Evolutionary conservation across 1,140 invertebrate species (phyloP).

Genomic region (Lamellibrachia luymesi): DNA sequence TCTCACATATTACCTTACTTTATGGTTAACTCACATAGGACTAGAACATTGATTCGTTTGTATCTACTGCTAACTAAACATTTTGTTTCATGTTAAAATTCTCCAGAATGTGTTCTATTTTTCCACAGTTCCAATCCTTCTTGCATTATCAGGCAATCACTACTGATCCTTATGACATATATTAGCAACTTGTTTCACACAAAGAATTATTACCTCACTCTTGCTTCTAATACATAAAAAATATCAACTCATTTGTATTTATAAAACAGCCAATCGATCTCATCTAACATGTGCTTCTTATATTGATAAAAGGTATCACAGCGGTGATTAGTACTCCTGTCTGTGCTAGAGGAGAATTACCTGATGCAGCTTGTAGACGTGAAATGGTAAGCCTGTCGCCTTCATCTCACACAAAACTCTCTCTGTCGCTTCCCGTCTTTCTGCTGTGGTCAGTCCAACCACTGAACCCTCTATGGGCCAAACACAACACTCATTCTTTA

Average conservation of each 20-base stretch:
- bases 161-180: not conserved
- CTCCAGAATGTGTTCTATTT: too few relatives aligned
- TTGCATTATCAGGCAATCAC: too few relatives aligned
- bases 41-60: too few relatives aligned
- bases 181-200: not conserved
- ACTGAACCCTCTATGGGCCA: not conserved
- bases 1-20: too few relatives aligned
- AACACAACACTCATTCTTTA: not conserved
- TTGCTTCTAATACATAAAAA: not conserved
- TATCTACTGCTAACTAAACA: too few relatives aligned
- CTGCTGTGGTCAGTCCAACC: not conserved
- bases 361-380: constrained; percentile 42
- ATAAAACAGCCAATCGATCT: not conserved
- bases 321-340: too few relatives aligned
- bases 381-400: constrained; percentile 58
- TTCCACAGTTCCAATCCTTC: too few relatives aligned
- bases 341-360: constrained; percentile 24
- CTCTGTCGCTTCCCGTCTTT: not conserved
- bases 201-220: not conserved
- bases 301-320: not conserved
- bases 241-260: not conserved
- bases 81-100: not conserved
- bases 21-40: too few relatives aligned
- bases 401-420: constrained; percentile 49
- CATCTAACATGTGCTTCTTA: not conserved